Base-by-base conservation (phyloP, 2,113 vertebrate genomes). In the Gila orcuttii region DNA sequence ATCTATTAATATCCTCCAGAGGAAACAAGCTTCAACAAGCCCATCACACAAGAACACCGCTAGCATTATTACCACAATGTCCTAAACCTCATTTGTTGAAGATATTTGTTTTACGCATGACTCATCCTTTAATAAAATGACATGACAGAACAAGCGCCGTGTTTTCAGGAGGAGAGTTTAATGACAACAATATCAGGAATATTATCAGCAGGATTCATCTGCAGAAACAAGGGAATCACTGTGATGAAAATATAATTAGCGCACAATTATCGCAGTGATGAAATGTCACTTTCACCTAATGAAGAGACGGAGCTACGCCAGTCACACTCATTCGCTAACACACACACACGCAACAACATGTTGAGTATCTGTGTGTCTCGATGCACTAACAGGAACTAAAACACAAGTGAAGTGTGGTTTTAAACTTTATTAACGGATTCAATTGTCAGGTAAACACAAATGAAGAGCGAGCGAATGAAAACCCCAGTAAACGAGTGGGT, bases 311-410 rank as follows among this genome's bases (percentile, higher is more conserved):
- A 50, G 86, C 69, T 31, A 82, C n/a, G 87, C 92, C 91, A 93
- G 83, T 93, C 92, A 93, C 75, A 13, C 3, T 81, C 64, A 91
- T 93, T 91, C n/a, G 57, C 84, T 84, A 57, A 78, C 47, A 33
- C 31, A 31, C 10, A 33, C 33, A 42, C 42, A 42, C 42, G 10
- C 45, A n/a, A 21, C 21, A n/a, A 47, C 42, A 47, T 11, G 21
- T 15, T 8, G 39, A 75, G 42, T 75, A 75, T 8, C 55, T 21
- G 55, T 57, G 55, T 21, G 55, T 57, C 55, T 57, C 55, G 55
- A 57, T 60, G 21, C n/a, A 2, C 11, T 50, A 6, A 0, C 11
- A 17, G 73, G 36, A 0, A 21, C 31, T 21, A 21, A 33, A 4
- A 69, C 8, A 11, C 19, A 10, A 19, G 21, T 19, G 39, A 23